Evolutionary conservation across 35 echinoderm and acorn worm genomes (phyloP).

Genomic region (Holothuria glaberrima): DNA sequence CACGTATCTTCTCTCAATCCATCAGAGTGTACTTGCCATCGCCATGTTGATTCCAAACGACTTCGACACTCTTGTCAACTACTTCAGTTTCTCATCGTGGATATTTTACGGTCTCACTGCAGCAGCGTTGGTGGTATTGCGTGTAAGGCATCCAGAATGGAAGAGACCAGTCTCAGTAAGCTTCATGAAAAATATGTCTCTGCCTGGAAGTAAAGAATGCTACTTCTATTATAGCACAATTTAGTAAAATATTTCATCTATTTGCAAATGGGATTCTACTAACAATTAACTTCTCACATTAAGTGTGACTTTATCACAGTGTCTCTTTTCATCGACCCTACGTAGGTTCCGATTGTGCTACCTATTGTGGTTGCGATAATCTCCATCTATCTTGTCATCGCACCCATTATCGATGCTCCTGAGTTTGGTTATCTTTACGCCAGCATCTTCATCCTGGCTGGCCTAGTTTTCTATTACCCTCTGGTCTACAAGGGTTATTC

Average conservation of each 20-base stretch:
- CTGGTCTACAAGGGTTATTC: slow-evolving; percentile 48
- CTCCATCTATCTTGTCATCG: slow-evolving; percentile 73
- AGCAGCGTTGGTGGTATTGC: slow-evolving; percentile 28
- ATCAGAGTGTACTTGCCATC: not conserved
- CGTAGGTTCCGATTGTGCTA: slow-evolving; percentile 68
- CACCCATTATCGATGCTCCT: slow-evolving; percentile 83
- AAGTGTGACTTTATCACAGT: too few relatives aligned
- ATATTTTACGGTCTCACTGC: slow-evolving; percentile 56
- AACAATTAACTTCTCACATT: too few relatives aligned
- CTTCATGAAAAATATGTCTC: too few relatives aligned
- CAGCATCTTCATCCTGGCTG: slow-evolving; percentile 72
- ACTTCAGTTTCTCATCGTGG: slow-evolving; percentile 80
- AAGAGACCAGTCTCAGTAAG: slow-evolving; percentile 4
- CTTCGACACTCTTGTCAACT: slow-evolving; percentile 73
- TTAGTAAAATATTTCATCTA: too few relatives aligned
- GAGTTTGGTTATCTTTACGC: slow-evolving; percentile 70
- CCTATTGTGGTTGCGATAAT: slow-evolving; percentile 69
- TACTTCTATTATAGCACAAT: too few relatives aligned
- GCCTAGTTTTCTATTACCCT: slow-evolving; percentile 77
- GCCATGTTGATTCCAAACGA: slow-evolving; percentile 67
- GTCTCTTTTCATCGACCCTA: too few relatives aligned
- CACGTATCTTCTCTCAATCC: not conserved
- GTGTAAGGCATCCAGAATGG: slow-evolving; percentile 50
- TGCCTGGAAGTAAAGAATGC: too few relatives aligned
- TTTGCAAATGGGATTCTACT: too few relatives aligned